A percentile compares a stretch with the other conserved stretches of the same genome.
Evolutionary conservation across 2,888 invertebrate species (phyloP).

Genomic region (Lobophora halterata): DNA sequence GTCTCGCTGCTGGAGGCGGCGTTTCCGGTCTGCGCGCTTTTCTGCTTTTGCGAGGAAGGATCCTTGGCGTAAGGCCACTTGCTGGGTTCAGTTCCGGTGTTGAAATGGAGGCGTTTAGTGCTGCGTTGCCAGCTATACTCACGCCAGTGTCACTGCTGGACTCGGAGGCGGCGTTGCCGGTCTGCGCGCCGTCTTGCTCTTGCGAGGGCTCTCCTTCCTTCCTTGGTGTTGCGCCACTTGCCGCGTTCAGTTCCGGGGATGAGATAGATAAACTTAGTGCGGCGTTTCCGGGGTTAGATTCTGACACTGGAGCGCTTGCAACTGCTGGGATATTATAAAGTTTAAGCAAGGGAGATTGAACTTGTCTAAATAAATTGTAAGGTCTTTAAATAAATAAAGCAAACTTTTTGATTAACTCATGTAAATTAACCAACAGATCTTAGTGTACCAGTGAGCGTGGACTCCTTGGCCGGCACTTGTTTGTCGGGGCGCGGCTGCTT

Average conservation of each 20-base stretch:
- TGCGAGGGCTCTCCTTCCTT: conserved; percentile 24
- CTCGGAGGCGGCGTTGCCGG: conserved; percentile 48
- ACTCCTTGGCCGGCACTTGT: conserved; percentile 51
- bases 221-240: conserved; percentile 27
- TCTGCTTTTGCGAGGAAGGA: background rate
- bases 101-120: background rate
- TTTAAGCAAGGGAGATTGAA: no score
- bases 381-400: background rate
- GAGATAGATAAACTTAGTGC: conserved; percentile 67
- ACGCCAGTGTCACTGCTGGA: conserved; percentile 74
- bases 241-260: conserved; percentile 66
- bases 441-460: conserved; percentile 48
- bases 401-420: background rate
- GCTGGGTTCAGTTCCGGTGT: background rate
- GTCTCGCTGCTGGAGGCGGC: background rate
- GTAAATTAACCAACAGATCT: no score
- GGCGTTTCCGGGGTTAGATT: conserved; percentile 37
- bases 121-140: conserved; percentile 24
- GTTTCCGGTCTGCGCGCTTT: conserved; percentile 3
- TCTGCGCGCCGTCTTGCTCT: conserved; percentile 22
- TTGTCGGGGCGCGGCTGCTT: conserved; percentile 44
- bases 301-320: conserved; percentile 54
- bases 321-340: conserved; percentile 43
- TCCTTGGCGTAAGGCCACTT: background rate
- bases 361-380: no score